Evolutionary conservation across 2,888 invertebrate genomes (phyloP).

Genomic region (Arrhopalites spinosus): DNA sequence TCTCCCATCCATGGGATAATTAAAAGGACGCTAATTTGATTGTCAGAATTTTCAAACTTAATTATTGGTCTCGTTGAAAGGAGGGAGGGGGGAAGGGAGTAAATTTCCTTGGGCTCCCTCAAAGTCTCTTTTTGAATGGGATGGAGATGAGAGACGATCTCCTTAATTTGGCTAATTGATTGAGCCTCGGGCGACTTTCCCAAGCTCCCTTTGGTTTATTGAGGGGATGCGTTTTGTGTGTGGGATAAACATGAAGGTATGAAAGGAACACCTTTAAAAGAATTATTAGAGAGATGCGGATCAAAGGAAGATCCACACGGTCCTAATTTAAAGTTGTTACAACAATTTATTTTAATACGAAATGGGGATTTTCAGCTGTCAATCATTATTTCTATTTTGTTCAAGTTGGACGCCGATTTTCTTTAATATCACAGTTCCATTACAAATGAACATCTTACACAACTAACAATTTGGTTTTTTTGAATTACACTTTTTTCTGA

Average conservation of each 20-base stretch:
- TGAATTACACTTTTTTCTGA: background rate
- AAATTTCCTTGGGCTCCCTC: background rate
- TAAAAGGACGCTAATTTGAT: slow-evolving; percentile 7
- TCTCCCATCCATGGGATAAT: background rate
- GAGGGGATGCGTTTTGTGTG: background rate
- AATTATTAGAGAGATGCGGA: background rate
- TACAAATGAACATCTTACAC: background rate
- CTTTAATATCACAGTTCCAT: background rate
- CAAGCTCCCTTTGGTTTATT: background rate
- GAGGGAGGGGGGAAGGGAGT: background rate
- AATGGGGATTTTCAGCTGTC: background rate
- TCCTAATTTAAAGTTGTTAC: too few species aligned
- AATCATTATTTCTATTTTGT: background rate
- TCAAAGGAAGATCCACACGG: background rate
- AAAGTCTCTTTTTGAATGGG: too few species aligned
- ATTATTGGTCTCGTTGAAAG: background rate
- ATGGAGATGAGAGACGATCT: background rate
- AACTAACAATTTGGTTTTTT: background rate
- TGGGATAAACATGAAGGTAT: background rate
- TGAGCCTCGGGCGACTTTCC: background rate
- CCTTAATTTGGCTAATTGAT: slow-evolving; percentile 17
- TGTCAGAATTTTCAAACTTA: background rate
- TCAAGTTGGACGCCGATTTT: background rate
- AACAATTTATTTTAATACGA: too few species aligned
- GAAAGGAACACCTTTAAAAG: background rate